phyloP scores from a whole-genome alignment of 2,113 vertebrate species.

The Crotalus helleri region DNA sequence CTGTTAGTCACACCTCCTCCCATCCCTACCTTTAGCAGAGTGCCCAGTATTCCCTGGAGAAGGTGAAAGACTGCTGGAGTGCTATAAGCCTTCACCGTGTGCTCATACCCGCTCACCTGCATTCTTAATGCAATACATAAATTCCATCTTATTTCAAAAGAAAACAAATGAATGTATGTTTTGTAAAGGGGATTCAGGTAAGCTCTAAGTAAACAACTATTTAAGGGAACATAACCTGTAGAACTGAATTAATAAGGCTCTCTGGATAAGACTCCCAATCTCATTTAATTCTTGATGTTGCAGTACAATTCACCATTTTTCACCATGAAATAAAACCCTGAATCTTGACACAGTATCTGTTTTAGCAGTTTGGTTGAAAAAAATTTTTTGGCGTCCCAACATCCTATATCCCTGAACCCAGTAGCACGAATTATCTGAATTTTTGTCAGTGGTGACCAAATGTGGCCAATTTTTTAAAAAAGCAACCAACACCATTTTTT shows the following conservation, averaged over 20 bases:
- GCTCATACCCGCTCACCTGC: not conserved
- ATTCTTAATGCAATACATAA: not conserved
- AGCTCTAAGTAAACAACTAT: not conserved
- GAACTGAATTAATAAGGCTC: not conserved
- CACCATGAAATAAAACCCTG: too few species aligned
- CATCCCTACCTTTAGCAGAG: not conserved
- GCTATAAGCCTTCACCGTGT: not conserved
- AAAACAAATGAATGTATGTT: not conserved
- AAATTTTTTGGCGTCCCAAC: too few species aligned
- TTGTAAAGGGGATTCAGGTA: not conserved
- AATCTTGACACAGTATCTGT: too few species aligned
- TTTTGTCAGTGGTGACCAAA: too few species aligned
- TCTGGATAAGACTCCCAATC: fast-evolving
- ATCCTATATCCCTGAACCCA: too few species aligned
- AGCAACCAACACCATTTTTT: too few species aligned
- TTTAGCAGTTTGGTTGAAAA: too few species aligned
- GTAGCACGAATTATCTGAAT: too few species aligned
- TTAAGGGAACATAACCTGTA: not conserved
- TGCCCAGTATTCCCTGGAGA: not conserved
- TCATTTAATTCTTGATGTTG: fast-evolving
- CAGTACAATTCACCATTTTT: too few species aligned
- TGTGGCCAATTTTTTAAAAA: too few species aligned
- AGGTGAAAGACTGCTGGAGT: not conserved
- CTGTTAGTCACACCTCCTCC: not conserved
- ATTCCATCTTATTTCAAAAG: not conserved